Conservation (phyloP, 1,140 invertebrate genomes). For the Homalodisca vitripennis region DNA sequence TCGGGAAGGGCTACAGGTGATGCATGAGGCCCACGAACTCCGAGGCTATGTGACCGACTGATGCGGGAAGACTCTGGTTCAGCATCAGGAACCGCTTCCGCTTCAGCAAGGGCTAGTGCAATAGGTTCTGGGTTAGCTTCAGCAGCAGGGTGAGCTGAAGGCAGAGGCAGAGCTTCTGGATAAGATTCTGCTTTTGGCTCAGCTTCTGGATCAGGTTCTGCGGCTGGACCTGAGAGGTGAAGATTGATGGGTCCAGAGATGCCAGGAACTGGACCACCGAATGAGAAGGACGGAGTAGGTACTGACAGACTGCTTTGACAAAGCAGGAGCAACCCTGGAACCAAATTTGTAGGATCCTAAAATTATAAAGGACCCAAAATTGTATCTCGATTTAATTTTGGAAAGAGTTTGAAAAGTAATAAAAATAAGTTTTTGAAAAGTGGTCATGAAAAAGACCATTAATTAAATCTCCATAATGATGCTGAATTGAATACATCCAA, state of each 20-base stretch:
- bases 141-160: neutral
- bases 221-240: neutral
- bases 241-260: neutral
- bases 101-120: neutral
- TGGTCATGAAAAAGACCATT: too few relatives aligned
- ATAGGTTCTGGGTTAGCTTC: neutral
- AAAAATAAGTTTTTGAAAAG: too few relatives aligned
- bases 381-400: too few relatives aligned
- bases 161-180: neutral
- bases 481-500: too few relatives aligned
- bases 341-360: too few relatives aligned
- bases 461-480: too few relatives aligned
- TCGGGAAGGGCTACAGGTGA: too few relatives aligned
- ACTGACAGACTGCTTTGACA: neutral
- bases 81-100: neutral
- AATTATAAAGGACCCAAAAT: too few relatives aligned
- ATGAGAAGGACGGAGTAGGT: neutral
- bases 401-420: too few relatives aligned
- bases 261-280: neutral
- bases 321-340: constrained; percentile 5
- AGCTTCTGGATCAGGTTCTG: neutral
- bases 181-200: neutral
- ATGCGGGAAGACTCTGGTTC: neutral
- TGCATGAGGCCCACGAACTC: too few relatives aligned
- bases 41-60: neutral